phyloP scores from a whole-genome alignment of 2,888 invertebrate genomes.

The Cataglyphis albicans region DNA sequence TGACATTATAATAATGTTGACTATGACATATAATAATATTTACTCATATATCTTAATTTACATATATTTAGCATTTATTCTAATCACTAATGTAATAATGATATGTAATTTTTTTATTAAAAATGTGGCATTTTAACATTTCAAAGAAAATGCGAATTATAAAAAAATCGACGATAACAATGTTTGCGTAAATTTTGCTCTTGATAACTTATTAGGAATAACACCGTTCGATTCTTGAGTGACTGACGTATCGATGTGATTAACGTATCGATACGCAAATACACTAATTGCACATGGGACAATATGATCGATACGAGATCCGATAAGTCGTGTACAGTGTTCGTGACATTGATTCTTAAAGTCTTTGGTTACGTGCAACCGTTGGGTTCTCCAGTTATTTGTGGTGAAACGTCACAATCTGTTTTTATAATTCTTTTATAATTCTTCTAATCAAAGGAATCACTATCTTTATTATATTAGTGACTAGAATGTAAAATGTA shows the following conservation, averaged over 20 bases:
- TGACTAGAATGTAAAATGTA: not conserved
- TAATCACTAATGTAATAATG: not conserved
- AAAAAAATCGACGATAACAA: not conserved
- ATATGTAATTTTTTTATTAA: not conserved
- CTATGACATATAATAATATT: not conserved
- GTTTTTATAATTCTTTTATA: not conserved
- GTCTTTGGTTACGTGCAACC: not conserved
- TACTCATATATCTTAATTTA: not conserved
- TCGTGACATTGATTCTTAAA: not conserved
- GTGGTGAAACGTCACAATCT: not conserved
- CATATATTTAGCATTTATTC: not conserved
- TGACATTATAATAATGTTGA: too few relatives aligned
- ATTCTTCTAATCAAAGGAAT: not conserved
- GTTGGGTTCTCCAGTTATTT: not conserved
- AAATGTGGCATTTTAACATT: not conserved
- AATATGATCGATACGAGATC: not conserved
- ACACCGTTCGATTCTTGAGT: not conserved
- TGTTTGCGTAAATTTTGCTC: not conserved
- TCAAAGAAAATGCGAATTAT: not conserved
- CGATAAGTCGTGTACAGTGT: conserved; percentile 31
- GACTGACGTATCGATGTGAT: not conserved
- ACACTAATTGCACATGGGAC: not conserved
- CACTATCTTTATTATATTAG: not conserved
- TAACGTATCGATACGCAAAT: not conserved
- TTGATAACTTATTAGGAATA: not conserved